These are phyloP conservation scores for Calephelis virginiensis DNA, from an alignment of 1,140 invertebrate species.

Conservation along the genomic window DNA sequence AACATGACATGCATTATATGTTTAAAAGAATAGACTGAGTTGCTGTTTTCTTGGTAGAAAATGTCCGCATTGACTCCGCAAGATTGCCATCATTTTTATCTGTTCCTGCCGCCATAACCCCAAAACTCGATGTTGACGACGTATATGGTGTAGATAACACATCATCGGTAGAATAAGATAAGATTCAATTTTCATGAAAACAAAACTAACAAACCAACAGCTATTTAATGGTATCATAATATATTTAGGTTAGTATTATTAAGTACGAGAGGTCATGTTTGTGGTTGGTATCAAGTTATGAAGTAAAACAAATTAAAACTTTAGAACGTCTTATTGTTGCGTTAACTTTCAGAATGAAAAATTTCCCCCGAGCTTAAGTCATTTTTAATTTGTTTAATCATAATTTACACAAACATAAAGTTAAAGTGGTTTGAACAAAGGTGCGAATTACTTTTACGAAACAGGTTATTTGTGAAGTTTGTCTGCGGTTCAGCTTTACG, in stretches of 20 bases:
- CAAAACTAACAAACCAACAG: not conserved
- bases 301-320: slow-evolving; percentile 4
- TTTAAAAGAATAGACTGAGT: too few relatives aligned
- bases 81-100: too few relatives aligned
- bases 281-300: not conserved
- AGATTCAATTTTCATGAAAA: too few relatives aligned
- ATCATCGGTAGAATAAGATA: too few relatives aligned
- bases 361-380: slow-evolving; percentile 1
- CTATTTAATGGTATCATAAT: not conserved
- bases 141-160: too few relatives aligned
- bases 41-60: too few relatives aligned
- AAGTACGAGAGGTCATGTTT: not conserved
- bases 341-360: not conserved
- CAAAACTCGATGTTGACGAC: too few relatives aligned
- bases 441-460: slow-evolving; percentile 5
- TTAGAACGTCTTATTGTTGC: not conserved
- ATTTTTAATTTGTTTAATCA: slow-evolving; percentile 12
- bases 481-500: slow-evolving; percentile 8
- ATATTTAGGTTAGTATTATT: not conserved
- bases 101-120: too few relatives aligned
- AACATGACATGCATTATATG: too few relatives aligned
- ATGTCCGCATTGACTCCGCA: too few relatives aligned
- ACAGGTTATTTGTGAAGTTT: slow-evolving; percentile 6
- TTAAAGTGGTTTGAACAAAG: slow-evolving; percentile 10
- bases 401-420: slow-evolving; percentile 7